Conservation (phyloP, 2,797 vertebrate genomes). For the Chiloscyllium punctatum region DNA sequence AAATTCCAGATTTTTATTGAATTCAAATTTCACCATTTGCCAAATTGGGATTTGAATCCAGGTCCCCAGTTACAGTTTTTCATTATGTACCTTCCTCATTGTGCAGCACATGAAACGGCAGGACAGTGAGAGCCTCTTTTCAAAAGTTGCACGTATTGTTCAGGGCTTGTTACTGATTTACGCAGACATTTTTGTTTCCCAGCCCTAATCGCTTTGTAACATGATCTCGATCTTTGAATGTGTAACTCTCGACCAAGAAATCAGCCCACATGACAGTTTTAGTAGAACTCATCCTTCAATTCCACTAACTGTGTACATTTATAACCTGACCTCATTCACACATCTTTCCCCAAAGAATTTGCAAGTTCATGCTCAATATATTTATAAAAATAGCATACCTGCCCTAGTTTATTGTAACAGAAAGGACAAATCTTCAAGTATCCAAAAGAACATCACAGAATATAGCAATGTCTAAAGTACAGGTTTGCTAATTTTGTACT, state of each 20-base stretch:
- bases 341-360: slow-evolving; percentile 29
- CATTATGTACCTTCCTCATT: too few relatives aligned
- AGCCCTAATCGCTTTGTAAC: background rate
- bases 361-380: background rate
- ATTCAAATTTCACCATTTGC: too few relatives aligned
- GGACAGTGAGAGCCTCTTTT: background rate
- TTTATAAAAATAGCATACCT: slow-evolving; percentile 21
- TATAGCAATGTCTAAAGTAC: background rate
- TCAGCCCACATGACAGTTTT: background rate
- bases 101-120: background rate
- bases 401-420: slow-evolving; percentile 23
- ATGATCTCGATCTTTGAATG: background rate
- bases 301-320: background rate
- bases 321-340: slow-evolving; percentile 37
- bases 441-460: background rate
- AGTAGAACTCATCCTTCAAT: background rate
- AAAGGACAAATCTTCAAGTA: background rate
- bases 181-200: background rate
- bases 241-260: background rate
- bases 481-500: slow-evolving; percentile 5
- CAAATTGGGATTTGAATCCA: too few relatives aligned
- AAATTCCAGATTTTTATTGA: too few relatives aligned
- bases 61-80: too few relatives aligned
- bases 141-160: background rate
- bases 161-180: background rate